These are phyloP conservation scores for Melitaea cinxia DNA, from an alignment of 1,140 invertebrate species.

Conservation along the genomic window DNA sequence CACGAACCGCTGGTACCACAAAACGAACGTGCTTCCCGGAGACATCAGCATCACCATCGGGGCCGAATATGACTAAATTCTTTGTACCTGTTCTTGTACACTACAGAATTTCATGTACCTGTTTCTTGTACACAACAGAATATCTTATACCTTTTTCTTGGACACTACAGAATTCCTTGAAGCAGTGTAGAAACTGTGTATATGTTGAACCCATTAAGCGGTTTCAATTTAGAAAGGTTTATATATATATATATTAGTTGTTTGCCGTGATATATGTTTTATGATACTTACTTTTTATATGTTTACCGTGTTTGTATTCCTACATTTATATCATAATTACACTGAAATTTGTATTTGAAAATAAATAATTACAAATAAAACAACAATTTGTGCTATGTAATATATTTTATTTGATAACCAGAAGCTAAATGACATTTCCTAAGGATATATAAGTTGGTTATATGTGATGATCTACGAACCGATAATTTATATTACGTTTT, in stretches of 20 bases:
- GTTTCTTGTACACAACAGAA: no score
- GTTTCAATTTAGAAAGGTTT: no score
- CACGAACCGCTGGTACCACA: slow-evolving; percentile 97
- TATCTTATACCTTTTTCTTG: no score
- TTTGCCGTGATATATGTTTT: no score
- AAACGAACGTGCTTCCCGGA: slow-evolving; percentile 91
- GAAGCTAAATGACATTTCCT: slow-evolving; percentile 34
- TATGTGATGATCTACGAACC: slow-evolving; percentile 8
- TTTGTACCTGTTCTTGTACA: no score
- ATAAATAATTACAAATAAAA: no score
- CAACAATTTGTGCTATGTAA: slow-evolving; percentile 43
- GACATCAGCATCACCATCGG: slow-evolving; percentile 97
- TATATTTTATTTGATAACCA: slow-evolving; percentile 48
- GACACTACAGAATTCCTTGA: no score
- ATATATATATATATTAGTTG: no score
- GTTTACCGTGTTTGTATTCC: background rate
- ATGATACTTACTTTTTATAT: no score
- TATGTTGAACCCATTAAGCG: no score
- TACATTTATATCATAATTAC: background rate
- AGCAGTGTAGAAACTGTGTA: no score
- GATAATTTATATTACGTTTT: slow-evolving; percentile 25
- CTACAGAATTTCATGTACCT: no score
- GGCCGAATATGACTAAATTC: slow-evolving; percentile 93
- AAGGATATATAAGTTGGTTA: slow-evolving; percentile 8
- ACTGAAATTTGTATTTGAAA: slow-evolving; percentile 11